Evolutionary conservation across 2,888 invertebrate genomes (phyloP).

Genomic region (Tuberolachnus salignus): DNA sequence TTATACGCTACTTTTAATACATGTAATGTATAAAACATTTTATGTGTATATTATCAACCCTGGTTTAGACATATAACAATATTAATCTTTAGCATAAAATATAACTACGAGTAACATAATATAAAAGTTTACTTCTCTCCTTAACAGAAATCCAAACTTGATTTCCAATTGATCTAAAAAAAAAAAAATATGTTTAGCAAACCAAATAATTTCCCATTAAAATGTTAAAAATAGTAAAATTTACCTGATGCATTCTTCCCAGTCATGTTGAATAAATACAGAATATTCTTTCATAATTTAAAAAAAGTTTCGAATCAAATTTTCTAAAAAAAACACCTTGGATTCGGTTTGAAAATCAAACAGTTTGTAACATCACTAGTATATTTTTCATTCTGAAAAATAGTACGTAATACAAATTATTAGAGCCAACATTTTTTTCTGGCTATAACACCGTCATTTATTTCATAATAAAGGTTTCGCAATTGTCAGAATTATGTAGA

Average conservation of each 20-base stretch:
- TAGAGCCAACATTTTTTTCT: too few relatives aligned
- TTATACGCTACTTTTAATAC: too few relatives aligned
- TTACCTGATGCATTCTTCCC: conserved; percentile 53
- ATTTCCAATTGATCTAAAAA: conserved; percentile 28
- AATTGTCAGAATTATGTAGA: too few relatives aligned
- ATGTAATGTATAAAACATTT: too few relatives aligned
- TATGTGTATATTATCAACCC: too few relatives aligned
- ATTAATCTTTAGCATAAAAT: background rate
- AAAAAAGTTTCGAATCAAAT: background rate
- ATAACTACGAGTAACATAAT: background rate
- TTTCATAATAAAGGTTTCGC: too few relatives aligned
- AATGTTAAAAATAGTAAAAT: background rate
- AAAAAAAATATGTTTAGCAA: background rate
- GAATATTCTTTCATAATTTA: conserved; percentile 20
- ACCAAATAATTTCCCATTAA: background rate
- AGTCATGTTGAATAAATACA: conserved; percentile 47
- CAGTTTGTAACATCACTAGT: background rate
- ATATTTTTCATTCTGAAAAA: too few relatives aligned
- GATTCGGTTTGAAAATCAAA: too few relatives aligned
- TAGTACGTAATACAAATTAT: too few relatives aligned
- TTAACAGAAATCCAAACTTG: conserved; percentile 49
- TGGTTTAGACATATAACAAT: background rate
- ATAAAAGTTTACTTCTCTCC: conserved; percentile 28
- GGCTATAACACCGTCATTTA: too few relatives aligned
- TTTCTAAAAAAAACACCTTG: background rate